Percentiles rank a stretch among this genome's conserved stretches.
These are phyloP conservation scores for Limulus polyphemus DNA, from an alignment of 2,888 invertebrate genomes.

Conservation along the genomic window DNA sequence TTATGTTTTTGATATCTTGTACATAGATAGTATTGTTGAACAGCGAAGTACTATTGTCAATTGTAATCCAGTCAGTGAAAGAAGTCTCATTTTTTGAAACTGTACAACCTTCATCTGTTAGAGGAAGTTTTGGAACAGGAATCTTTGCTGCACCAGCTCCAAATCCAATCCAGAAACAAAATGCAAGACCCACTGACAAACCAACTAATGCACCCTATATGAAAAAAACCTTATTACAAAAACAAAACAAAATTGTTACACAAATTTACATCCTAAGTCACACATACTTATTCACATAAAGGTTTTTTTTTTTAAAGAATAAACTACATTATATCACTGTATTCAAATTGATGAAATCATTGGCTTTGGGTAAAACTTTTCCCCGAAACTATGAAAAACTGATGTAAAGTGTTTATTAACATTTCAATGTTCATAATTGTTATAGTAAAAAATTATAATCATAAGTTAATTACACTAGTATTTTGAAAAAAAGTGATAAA, in stretches of 20 bases:
- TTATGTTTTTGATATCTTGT: no score
- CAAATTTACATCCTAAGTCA: background rate
- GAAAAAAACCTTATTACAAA: background rate
- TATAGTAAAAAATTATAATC: no score
- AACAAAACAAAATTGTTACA: background rate
- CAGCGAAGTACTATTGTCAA: background rate
- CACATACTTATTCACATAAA: background rate
- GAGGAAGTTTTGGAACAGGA: slow-evolving; percentile 34
- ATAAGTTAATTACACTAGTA: no score
- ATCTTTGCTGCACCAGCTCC: slow-evolving; percentile 56
- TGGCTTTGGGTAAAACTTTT: background rate
- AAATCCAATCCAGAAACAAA: slow-evolving; percentile 45
- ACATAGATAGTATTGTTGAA: no score
- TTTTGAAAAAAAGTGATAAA: no score
- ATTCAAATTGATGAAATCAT: no score
- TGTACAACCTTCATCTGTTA: slow-evolving; percentile 23
- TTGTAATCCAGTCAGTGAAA: background rate
- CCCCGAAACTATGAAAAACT: no score
- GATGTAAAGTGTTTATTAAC: no score
- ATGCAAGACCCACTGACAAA: slow-evolving; percentile 8
- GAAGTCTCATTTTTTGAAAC: background rate
- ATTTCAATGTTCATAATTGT: no score
- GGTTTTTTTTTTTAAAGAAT: background rate
- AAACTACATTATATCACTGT: background rate
- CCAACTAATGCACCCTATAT: slow-evolving; percentile 15